phyloP scores from a whole-genome alignment of 2,797 vertebrate species.

The Amazona finschi region DNA sequence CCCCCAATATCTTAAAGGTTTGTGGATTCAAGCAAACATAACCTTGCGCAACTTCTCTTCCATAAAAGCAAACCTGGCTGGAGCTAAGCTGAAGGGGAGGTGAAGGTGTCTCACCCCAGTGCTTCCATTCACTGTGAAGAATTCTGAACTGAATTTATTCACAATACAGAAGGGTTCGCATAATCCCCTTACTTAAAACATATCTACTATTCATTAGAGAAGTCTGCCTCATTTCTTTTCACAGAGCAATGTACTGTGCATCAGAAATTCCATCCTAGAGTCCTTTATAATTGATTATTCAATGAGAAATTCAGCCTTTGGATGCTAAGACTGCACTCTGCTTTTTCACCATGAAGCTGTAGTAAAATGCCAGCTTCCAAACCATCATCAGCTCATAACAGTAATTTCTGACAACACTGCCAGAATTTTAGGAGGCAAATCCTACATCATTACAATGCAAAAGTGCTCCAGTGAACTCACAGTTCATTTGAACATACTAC shows the following conservation, averaged over 20 bases:
- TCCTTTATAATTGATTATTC: background rate
- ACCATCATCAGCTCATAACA: background rate
- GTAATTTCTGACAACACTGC: constrained; percentile 16
- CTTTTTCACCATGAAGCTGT: background rate
- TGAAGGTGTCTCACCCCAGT: background rate
- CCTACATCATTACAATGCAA: background rate
- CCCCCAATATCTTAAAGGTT: background rate
- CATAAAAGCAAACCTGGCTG: background rate
- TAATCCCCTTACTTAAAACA: constrained; percentile 52
- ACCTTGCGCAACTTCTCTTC: background rate
- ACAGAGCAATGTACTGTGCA: background rate
- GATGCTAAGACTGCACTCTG: background rate
- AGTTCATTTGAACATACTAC: background rate
- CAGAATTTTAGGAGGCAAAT: constrained; percentile 17
- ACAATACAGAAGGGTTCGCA: background rate
- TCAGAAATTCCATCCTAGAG: background rate
- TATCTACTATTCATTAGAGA: constrained; percentile 37
- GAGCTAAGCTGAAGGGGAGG: background rate
- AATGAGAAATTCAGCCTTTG: background rate
- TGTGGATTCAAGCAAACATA: background rate
- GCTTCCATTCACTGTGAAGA: background rate
- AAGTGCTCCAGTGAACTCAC: background rate
- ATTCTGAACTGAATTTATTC: constrained; percentile 29
- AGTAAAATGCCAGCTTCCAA: constrained; percentile 5
- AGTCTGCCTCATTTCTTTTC: constrained; percentile 29